Base-by-base conservation (phyloP, 1,140 invertebrate species). In the Mya arenaria region DNA sequence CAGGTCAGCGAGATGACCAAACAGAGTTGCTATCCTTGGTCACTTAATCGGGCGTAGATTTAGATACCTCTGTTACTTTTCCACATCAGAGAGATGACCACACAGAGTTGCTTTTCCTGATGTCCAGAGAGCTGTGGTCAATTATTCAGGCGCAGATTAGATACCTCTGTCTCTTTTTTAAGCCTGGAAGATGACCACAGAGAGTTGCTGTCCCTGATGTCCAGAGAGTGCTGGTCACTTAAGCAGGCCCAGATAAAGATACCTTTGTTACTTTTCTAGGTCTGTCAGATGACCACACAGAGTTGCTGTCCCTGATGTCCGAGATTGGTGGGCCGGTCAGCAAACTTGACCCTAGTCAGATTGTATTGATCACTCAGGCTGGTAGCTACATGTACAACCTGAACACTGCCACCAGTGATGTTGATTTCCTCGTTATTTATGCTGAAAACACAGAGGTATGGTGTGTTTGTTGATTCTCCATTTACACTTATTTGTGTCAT, bases 301-400 rank as follows among this genome's bases (percentile, higher is more conserved):
- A 80, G 13, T 75, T 89, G 41, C 5, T 65, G 25, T 55, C 73
- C 44, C 58, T 90, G 52, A 87, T 91, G 89, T 36, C 79, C 30
- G 77, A 84, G 48, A 87, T 91, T 60, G 89, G 90, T 8, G 90
- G 88, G 39, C 89, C 85, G 56, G 83, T 91, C 4, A 60, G 39
- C n/a, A 85, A 82, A 5, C 65, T 91, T 58, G 65, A 85, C 37
- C 89, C 90, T 15, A 80, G 84, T 23, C 89, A 91, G 41, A 88
- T 91, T 19, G 25, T 91, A 36, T 55, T 91, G 75, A 84, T 91
- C 23, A 88, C 90, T n/a, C 82, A 82, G 36, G 90, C 90, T 58
- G 90, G 90, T 1, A 91, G 90, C 74, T 84, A 83, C 56, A 87
- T 91, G 89, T 91, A 91, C 80, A 87, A 86, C 6, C 63, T 91